A percentile compares a stretch with the other conserved stretches of the same genome.
Evolutionary conservation across 1,140 invertebrate species (phyloP).

Genomic region (Dendrolimus punctatus): DNA sequence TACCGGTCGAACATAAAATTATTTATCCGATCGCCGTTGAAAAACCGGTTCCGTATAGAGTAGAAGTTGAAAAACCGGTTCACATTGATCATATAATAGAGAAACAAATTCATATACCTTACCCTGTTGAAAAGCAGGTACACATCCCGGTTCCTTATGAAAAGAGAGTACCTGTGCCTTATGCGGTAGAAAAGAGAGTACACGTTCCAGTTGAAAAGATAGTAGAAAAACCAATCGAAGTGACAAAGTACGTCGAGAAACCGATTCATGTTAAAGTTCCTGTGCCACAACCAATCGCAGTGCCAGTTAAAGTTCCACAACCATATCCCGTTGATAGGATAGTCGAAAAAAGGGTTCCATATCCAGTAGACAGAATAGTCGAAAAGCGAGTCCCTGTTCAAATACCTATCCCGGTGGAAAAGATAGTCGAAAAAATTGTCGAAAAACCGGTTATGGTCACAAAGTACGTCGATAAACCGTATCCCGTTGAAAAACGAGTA

Average conservation of each 20-base stretch:
- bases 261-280: slow-evolving; percentile 69
- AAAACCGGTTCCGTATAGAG: slow-evolving; percentile 61
- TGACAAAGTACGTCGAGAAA: slow-evolving; percentile 73
- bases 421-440: slow-evolving; percentile 65
- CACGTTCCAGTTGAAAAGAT: slow-evolving; percentile 68
- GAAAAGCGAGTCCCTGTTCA: slow-evolving; percentile 68
- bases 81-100: slow-evolving; percentile 48
- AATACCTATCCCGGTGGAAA: slow-evolving; percentile 71
- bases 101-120: slow-evolving; percentile 50
- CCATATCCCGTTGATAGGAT: slow-evolving; percentile 70
- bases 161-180: slow-evolving; percentile 54
- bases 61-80: slow-evolving; percentile 62
- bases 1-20: slow-evolving; percentile 55
- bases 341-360: slow-evolving; percentile 71
- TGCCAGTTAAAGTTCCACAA: slow-evolving; percentile 60
- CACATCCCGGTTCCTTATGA: slow-evolving; percentile 53
- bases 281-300: slow-evolving; percentile 62
- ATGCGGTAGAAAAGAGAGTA: slow-evolving; percentile 63
- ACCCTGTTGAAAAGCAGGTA: slow-evolving; percentile 53
- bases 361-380: slow-evolving; percentile 68
- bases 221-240: slow-evolving; percentile 72
- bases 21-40: slow-evolving; percentile 57
- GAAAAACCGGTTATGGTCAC: slow-evolving; percentile 68
- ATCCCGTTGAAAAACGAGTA: slow-evolving; percentile 61
- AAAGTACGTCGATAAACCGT: slow-evolving; percentile 67